phyloP scores from a whole-genome alignment of 2,797 vertebrate species.

The Tapirus indicus region DNA sequence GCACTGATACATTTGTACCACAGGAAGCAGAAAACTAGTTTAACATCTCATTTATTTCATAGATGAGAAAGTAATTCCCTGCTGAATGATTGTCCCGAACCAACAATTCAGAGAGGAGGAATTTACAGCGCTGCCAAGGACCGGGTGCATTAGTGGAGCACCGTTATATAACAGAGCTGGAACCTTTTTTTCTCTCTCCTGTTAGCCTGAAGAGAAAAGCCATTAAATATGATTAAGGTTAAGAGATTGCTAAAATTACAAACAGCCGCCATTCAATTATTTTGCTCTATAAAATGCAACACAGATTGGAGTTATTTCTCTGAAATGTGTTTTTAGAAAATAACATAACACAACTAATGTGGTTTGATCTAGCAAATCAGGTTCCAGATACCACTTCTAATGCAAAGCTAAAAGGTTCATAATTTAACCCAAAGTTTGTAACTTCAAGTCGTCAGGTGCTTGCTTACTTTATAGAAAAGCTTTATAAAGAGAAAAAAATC shows the following conservation, averaged over 20 bases:
- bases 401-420: slow-evolving; percentile 88
- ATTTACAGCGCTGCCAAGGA: slow-evolving; percentile 88
- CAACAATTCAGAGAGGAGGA: slow-evolving; percentile 90
- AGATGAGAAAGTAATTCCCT: slow-evolving; percentile 92
- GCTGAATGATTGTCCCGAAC: slow-evolving; percentile 91
- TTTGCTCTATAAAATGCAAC: slow-evolving; percentile 91
- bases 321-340: slow-evolving; percentile 91
- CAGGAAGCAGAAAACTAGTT: slow-evolving; percentile 90
- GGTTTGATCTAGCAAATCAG: slow-evolving; percentile 90
- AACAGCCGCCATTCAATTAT: slow-evolving; percentile 93
- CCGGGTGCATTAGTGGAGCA: slow-evolving; percentile 83
- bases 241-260: slow-evolving; percentile 93
- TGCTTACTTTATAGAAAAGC: slow-evolving; percentile 79
- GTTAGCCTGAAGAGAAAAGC: slow-evolving; percentile 92
- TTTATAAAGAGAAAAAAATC: slow-evolving; percentile 76
- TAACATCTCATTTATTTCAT: slow-evolving; percentile 92
- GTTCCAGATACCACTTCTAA: slow-evolving; percentile 88
- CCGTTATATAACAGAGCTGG: slow-evolving; percentile 83
- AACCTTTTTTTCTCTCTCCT: slow-evolving; percentile 86
- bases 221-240: slow-evolving; percentile 93
- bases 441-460: slow-evolving; percentile 84
- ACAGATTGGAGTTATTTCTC: slow-evolving; percentile 91
- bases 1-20: slow-evolving; percentile 80
- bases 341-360: slow-evolving; percentile 91
- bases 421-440: slow-evolving; percentile 88